Percentiles rank a stretch among this genome's conserved stretches.
Conservation (phyloP, 1,140 invertebrate species). For the Drosophila pseudoananassae region DNA sequence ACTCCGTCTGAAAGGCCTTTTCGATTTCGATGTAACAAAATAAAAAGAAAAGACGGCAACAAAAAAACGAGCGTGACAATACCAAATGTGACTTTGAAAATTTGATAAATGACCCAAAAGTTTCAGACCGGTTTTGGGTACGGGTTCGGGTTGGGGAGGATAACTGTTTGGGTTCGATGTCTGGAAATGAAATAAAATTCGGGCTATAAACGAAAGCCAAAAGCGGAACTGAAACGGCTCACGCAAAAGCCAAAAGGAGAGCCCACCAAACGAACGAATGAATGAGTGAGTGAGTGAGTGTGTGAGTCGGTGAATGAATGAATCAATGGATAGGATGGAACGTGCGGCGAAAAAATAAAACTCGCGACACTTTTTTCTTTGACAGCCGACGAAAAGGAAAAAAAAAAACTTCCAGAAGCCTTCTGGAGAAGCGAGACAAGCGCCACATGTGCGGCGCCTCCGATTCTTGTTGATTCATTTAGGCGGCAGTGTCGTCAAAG, state of each 20-base stretch:
- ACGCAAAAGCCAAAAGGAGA: conserved; percentile 44
- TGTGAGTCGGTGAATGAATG: conserved; percentile 42
- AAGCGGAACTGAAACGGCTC: conserved; percentile 68
- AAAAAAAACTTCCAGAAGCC: not conserved
- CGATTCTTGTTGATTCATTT: conserved; percentile 57
- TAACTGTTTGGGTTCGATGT: conserved; percentile 47
- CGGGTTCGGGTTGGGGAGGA: not conserved
- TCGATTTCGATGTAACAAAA: conserved; percentile 54
- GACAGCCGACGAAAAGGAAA: conserved; percentile 57
- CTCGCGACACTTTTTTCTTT: conserved; percentile 65
- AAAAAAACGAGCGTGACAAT: conserved; percentile 73
- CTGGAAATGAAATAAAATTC: conserved; percentile 69
- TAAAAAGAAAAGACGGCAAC: conserved; percentile 15
- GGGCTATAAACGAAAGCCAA: conserved; percentile 50
- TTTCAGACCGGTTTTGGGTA: conserved; percentile 13
- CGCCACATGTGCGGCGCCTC: conserved; percentile 66
- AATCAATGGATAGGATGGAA: conserved; percentile 25
- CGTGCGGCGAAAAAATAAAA: conserved; percentile 58
- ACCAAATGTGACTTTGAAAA: conserved; percentile 82
- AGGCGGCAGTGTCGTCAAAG: conserved; percentile 52
- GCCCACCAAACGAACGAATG: conserved; percentile 27
- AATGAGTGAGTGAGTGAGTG: conserved; percentile 49
- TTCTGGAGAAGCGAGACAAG: conserved; percentile 37
- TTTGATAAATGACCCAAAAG: conserved; percentile 80
- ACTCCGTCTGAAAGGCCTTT: conserved; percentile 51